Percentiles rank a stretch among this genome's conserved stretches.
phyloP scores from a whole-genome alignment of 2,888 invertebrate genomes.

The Rotaria sp. region DNA sequence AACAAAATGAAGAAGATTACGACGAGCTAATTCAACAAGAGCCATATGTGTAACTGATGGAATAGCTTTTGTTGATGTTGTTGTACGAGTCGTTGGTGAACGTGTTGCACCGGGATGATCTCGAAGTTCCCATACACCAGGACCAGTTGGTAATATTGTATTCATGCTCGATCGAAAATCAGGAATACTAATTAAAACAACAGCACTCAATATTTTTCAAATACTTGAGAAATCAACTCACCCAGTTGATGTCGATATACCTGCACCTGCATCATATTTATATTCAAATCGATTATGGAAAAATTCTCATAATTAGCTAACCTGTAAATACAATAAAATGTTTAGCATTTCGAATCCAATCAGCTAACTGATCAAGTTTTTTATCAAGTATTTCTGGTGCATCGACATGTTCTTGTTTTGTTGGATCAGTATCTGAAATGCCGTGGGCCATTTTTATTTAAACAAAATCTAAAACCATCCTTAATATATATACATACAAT shows the following conservation, averaged over 20 bases:
- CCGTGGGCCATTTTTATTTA: background rate
- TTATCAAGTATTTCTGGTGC: background rate
- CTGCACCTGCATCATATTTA: background rate
- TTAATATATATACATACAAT: background rate
- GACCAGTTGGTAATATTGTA: background rate
- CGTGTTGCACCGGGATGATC: constrained; percentile 1
- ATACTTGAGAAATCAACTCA: background rate
- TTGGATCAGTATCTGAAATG: background rate
- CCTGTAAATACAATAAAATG: constrained; percentile 15
- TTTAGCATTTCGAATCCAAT: background rate
- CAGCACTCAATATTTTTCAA: background rate
- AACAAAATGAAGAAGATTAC: background rate
- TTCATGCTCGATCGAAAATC: constrained; percentile 23
- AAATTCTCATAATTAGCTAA: background rate
- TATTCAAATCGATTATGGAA: background rate
- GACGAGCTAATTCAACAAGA: constrained; percentile 23
- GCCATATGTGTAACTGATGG: constrained; percentile 32
- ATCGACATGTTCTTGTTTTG: constrained; percentile 7
- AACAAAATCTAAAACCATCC: background rate
- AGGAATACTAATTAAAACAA: background rate
- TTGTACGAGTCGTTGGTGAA: background rate
- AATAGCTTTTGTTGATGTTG: background rate
- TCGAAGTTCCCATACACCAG: constrained; percentile 27
- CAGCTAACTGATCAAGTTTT: constrained; percentile 7
- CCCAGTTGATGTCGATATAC: constrained; percentile 8